Evolutionary conservation across 23 tunicate genomes (phyloP).

Genomic region (Halocynthia roretzi): DNA sequence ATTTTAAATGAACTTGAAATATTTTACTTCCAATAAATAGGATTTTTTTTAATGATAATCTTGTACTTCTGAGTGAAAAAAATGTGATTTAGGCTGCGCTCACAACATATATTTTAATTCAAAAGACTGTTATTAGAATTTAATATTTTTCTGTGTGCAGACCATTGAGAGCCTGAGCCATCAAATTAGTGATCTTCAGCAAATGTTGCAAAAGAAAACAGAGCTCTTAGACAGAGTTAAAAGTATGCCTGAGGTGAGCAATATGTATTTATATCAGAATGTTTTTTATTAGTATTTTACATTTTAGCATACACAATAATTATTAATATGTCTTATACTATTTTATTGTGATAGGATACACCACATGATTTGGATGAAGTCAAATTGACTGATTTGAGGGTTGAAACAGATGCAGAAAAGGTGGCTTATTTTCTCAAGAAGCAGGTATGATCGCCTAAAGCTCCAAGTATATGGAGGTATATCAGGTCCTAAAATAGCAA

Average conservation of each 20-base stretch:
- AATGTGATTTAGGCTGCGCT: too few relatives aligned
- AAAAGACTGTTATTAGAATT: too few relatives aligned
- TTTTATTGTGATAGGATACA: neutral
- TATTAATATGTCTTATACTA: neutral
- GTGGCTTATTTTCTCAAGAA: neutral
- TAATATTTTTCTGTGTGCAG: neutral
- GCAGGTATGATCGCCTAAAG: neutral
- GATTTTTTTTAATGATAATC: too few relatives aligned
- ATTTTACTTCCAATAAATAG: too few relatives aligned
- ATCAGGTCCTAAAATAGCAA: too few relatives aligned
- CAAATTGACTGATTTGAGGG: neutral
- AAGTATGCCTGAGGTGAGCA: neutral
- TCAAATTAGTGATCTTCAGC: conserved; percentile 30
- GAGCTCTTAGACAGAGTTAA: conserved; percentile 22
- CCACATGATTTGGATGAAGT: neutral
- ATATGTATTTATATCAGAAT: neutral
- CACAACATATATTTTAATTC: too few relatives aligned
- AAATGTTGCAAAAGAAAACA: conserved; percentile 22
- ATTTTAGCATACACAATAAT: neutral
- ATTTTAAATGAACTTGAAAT: too few relatives aligned
- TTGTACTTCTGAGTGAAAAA: too few relatives aligned
- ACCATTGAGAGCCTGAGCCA: conserved; percentile 24
- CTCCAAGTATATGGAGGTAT: neutral
- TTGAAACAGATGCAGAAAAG: neutral
- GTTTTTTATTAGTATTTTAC: neutral